phyloP scores from a whole-genome alignment of 2,113 vertebrate species.

The Alectura lathami region DNA sequence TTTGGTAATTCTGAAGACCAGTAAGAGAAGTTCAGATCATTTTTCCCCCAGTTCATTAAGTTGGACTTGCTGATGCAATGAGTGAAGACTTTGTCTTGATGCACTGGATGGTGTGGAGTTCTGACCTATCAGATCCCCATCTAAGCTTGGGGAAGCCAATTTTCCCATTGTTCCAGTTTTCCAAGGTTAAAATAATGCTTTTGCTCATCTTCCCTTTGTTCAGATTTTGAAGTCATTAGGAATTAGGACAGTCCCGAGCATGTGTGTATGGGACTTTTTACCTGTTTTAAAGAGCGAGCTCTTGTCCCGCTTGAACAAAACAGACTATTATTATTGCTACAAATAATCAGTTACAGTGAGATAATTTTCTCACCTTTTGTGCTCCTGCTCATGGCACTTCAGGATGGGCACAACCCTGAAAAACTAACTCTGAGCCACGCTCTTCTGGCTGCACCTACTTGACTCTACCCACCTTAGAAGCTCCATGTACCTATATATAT shows the following conservation, averaged over 20 bases:
- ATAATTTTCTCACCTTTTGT: not conserved
- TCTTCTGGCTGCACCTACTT: not conserved
- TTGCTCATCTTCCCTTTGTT: not conserved
- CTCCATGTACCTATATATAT: not conserved
- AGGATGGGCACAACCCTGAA: not conserved
- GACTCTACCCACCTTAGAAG: not conserved
- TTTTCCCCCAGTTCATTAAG: not conserved
- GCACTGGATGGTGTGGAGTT: not conserved
- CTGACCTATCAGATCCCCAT: not conserved
- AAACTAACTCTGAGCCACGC: not conserved
- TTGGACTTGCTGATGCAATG: not conserved
- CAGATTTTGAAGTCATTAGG: not conserved
- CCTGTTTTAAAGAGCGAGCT: not conserved
- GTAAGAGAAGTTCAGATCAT: not conserved
- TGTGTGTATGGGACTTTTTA: not conserved
- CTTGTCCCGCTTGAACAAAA: not conserved
- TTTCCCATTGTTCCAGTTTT: not conserved
- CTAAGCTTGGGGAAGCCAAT: not conserved
- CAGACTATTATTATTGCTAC: not conserved
- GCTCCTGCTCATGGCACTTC: not conserved
- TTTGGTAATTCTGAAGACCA: not conserved
- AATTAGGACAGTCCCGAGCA: not conserved
- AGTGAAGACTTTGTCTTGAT: not conserved
- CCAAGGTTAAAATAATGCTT: not conserved
- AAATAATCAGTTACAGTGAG: not conserved